These are phyloP conservation scores for Apostichopus californicus DNA, from an alignment of 35 echinoderm and acorn worm genomes.

Conservation along the genomic window DNA sequence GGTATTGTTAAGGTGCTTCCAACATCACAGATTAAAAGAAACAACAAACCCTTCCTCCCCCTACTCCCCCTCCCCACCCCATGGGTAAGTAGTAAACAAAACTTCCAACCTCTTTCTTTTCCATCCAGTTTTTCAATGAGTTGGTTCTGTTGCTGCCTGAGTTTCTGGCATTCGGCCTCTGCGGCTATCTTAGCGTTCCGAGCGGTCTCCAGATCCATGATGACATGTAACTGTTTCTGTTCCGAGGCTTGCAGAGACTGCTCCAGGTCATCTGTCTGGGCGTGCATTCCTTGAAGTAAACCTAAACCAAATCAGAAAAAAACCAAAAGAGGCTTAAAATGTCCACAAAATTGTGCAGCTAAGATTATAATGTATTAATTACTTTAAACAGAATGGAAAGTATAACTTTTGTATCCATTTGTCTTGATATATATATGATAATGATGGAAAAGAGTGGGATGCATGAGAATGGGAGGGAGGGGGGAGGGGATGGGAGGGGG, in stretches of 20 bases:
- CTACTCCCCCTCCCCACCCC: too few relatives aligned
- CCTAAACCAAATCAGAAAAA: not conserved
- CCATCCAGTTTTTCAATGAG: constrained; percentile 30
- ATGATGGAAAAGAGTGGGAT: too few relatives aligned
- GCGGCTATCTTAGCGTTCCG: not conserved
- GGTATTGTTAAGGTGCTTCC: too few relatives aligned
- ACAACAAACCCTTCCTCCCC: too few relatives aligned
- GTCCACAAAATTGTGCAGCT: not conserved
- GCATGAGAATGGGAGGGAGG: not conserved
- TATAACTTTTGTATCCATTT: not conserved
- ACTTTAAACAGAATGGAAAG: not conserved
- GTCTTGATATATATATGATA: too few relatives aligned
- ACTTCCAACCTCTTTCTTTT: constrained; percentile 30
- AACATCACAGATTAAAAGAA: too few relatives aligned
- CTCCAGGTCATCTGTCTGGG: constrained; percentile 23
- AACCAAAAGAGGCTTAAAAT: not conserved
- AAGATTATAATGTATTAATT: too few relatives aligned
- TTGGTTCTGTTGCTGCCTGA: constrained; percentile 18
- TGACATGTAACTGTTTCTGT: constrained; percentile 17
- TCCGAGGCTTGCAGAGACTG: not conserved
- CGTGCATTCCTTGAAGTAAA: constrained; percentile 34
- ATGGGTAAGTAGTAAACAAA: not conserved
- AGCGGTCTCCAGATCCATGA: constrained; percentile 5
- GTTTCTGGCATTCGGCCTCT: constrained; percentile 11
- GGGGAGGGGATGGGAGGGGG: not conserved